Evolutionary conservation across 2,113 vertebrate species (phyloP), one percentile per base, ranked within the genome.

Genomic region (Petrocephalus microphthalmus): DNA sequence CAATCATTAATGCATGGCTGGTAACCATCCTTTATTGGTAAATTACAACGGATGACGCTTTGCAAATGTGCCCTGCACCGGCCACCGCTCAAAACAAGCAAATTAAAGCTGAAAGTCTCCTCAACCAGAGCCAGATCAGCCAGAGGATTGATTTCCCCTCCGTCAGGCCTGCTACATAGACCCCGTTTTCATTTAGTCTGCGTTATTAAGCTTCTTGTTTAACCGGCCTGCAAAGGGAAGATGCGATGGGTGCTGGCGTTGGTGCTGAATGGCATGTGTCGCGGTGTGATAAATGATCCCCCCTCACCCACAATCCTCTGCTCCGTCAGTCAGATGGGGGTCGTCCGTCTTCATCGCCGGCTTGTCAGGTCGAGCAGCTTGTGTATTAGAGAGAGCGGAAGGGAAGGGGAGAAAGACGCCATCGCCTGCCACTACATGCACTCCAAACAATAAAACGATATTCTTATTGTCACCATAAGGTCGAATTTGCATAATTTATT

Each of bases 321-420:
- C 95, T 96, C 97, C 99, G 98, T 99, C 98, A 99, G 96, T 99
- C 97, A 98, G 96, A 95, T 96, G 95, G 95, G 95, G 95, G 93
- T 95, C 98, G 99, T 99, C 98, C 97, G 99, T 99, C 98, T 99
- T 99, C 97, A 98, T 99, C 95, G 89, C 90, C 93, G 94, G 90
- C 95, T 96, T 98, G 97, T 97, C 97, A 97, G 97, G 94, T 96
- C 92, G 89, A 96, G 95, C 96, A 95, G 92, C 87, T 89, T 89
- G 85, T 91, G 88, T 85, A 51, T 29, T 67, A 89, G 57, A 71
- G 90, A 92, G 71, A 71, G 84, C 20, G 54, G 51, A 29, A 15
- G 54, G 47, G 45, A 33, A 6, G 6, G 74, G 49, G 51, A 83
- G 74, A 47, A 11, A 5, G 42, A 17, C 29, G 5, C 45, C 74